Evolutionary conservation across 92 coral and sea anemone species (phyloP).

Genomic region (Heliopora coerulea): DNA sequence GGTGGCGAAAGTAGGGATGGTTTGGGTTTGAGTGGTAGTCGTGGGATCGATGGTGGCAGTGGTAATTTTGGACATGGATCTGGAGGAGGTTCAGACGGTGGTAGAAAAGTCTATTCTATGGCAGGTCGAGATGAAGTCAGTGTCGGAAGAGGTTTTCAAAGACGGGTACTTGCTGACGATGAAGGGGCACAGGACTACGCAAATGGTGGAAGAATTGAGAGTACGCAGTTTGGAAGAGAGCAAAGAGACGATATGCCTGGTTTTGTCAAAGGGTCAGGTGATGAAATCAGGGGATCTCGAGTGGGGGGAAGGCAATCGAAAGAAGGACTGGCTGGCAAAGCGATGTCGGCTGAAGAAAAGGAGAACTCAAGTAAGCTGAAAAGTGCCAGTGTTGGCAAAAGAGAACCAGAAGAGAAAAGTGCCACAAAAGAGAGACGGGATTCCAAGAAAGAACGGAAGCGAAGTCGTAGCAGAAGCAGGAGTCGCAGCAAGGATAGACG

Average conservation of each 20-base stretch:
- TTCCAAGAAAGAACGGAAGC: conserved; percentile 21
- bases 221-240: background rate
- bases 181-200: background rate
- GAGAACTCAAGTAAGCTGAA: background rate
- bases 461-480: conserved; percentile 31
- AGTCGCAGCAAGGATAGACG: conserved; percentile 28
- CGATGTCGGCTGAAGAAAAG: background rate
- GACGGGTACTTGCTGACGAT: background rate
- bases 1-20: background rate
- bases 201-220: background rate
- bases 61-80: background rate
- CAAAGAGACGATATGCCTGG: background rate
- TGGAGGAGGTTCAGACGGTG: background rate
- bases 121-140: background rate
- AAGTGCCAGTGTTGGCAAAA: background rate
- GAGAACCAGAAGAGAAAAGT: background rate
- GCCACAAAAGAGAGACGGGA: background rate
- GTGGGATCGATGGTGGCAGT: conserved; percentile 8
- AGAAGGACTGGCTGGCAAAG: background rate
- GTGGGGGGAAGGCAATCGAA: background rate
- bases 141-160: background rate
- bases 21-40: background rate
- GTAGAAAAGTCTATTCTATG: background rate
- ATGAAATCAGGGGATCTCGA: background rate
- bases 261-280: background rate